Evolutionary conservation across 2,888 invertebrate genomes (phyloP), one percentile per base, ranked within the genome.

Genomic region (Tortricodes alternella): DNA sequence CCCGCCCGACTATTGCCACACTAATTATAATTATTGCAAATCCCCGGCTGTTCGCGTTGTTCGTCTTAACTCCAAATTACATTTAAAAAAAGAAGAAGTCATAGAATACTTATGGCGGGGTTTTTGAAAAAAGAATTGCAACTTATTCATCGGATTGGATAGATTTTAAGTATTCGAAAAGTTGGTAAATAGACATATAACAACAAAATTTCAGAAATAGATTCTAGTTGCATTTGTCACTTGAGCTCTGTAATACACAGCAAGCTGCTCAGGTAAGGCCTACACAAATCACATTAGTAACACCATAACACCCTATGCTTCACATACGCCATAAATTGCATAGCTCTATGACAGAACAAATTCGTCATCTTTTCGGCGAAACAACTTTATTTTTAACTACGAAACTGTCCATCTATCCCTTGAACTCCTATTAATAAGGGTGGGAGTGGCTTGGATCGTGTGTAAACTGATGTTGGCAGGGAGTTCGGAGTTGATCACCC

Each of bases 401-500:
- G 16, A 37, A 35, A 37, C 24, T 38, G 3, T 32, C 11, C 5
- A 13, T n/a, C 3, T 3, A 18, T 3, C 21, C 29, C 21, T 29
- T 37, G 5, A 4, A 0, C 0, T 0, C 16, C 9, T 9, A 0
- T 0, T 4, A 38, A 50, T 50, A 56, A 16, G 38, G 11, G 11
- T 11, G 1, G 13, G 29, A 38, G 44, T 44, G 2, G 37, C 18
- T 7, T 43, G 16, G 1, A 1, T 23, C 6, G 15, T 9, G 5
- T 32, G 37, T 5, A 29, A 57, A 59, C 19, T 15, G 23, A 35
- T 21, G 27, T 46, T 56, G 19, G 44, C 15, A 15, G 32, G 11
- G 19, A 56, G 50, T 63, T 67, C 60, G 56, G 60, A 68, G 74
- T 70, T 78, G 83, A 87, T 86, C 81, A 86, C 85, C 72, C 88